Percentiles rank a stretch among this genome's conserved stretches.
phyloP scores from a whole-genome alignment of 2,797 vertebrate genomes.

The Anniella stebbinsi region DNA sequence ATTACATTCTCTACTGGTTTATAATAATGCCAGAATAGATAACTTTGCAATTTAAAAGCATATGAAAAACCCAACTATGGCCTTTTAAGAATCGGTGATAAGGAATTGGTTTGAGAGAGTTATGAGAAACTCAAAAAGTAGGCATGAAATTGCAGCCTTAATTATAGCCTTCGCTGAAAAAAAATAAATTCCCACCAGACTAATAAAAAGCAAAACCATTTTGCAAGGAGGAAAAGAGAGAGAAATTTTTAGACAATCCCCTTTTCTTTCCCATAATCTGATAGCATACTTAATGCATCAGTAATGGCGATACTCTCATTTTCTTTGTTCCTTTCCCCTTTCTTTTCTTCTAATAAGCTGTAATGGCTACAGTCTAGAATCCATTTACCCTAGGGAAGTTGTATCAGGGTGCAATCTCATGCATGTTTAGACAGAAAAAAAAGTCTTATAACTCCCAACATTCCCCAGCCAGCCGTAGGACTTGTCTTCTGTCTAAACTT shows the following conservation, averaged over 20 bases:
- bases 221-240: neutral
- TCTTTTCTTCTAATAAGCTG: neutral
- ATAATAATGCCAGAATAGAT: neutral
- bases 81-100: conserved; percentile 21
- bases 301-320: conserved; percentile 6
- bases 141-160: conserved; percentile 30
- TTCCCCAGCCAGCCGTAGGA: no score
- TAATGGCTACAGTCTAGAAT: neutral
- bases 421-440: no score
- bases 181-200: neutral
- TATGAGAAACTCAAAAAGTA: conserved; percentile 36
- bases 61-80: neutral
- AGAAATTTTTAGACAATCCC: conserved; percentile 11
- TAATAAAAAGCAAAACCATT: neutral
- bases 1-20: conserved; percentile 21
- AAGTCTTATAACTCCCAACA: no score
- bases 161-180: conserved; percentile 28
- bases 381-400: neutral
- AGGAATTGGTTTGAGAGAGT: conserved; percentile 37
- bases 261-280: conserved; percentile 20
- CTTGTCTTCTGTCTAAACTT: no score
- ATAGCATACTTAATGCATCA: conserved; percentile 22
- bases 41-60: conserved; percentile 43
- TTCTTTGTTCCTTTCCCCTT: neutral
- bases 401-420: neutral